These are phyloP conservation scores for Thamnophis elegans DNA, from an alignment of 2,797 vertebrate species.

Conservation along the genomic window DNA sequence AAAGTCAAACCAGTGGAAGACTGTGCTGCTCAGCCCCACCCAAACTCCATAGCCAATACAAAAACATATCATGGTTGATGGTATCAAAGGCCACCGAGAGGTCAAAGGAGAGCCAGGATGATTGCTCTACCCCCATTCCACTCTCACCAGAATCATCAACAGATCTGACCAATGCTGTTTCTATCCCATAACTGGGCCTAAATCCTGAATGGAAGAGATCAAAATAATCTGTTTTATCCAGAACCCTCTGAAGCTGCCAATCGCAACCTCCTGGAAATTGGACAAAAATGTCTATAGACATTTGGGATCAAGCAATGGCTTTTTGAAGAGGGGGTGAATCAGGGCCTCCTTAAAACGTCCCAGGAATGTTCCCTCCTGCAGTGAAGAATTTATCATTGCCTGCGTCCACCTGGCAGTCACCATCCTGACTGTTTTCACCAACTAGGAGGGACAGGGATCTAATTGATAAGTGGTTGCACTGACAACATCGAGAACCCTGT, in stretches of 20 bases:
- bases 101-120: not conserved
- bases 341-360: not conserved
- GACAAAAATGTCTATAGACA: not conserved
- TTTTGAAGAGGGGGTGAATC: not conserved
- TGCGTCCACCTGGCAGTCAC: not conserved
- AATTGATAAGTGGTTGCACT: not conserved
- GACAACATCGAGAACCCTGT: not conserved
- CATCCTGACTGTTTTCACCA: not conserved
- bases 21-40: not conserved
- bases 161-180: not conserved
- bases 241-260: not conserved
- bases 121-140: not conserved
- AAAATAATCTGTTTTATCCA: not conserved
- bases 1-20: not conserved
- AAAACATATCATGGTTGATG: not conserved
- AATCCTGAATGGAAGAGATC: not conserved
- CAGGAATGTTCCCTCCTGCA: not conserved
- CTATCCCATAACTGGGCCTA: not conserved
- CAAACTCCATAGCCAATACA: not conserved
- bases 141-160: not conserved
- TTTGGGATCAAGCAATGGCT: not conserved
- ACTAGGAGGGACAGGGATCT: not conserved
- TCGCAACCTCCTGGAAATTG: not conserved
- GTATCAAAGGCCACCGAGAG: not conserved
- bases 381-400: not conserved